Base-by-base conservation (phyloP, 2,888 invertebrate genomes). In the Mimas tiliae region DNA sequence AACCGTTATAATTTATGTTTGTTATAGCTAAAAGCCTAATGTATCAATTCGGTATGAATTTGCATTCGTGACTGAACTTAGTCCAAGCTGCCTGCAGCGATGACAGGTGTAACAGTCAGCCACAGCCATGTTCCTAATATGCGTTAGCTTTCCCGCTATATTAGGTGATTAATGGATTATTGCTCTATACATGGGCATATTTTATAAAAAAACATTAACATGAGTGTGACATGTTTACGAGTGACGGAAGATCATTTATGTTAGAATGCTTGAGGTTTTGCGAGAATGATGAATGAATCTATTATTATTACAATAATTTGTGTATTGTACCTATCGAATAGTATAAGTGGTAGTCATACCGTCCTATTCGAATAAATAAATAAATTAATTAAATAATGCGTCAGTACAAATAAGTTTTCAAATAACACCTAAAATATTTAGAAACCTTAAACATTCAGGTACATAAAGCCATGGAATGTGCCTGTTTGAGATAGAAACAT, bases 31-130 rank as follows among this genome's bases (percentile, higher is more conserved):
- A 84, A 85, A 85, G 83, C 83, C 79, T 74, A 72, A 76, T 74
- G 74, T 81, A 79, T 82, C 83, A 80, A 85, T n/a, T n/a, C n/a
- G n/a, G n/a, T 85, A 81, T 76, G 82, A 84, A 90, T 90, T 89
- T 86, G 85, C 87, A 90, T 89, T 84, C 78, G 82, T 81, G 80
- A 80, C 82, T 83, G 84, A 81, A 81, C 76, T 75, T 76, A 75
- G 83, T 83, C 85, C 82, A 80, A 83, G 78, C 83, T 84, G 89
- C 89, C 86, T 74, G 77, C 74, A 81, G 89, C 85, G 82, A 76
- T 83, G 88, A 85, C 86, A 86, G 81, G 73, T 83, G 82, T 80
- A 85, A 86, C 86, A 83, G 73, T 86, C 83, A 84, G 74, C 70
- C 67, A 62, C 65, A 66, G 65, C 42, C 42, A 53, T 48, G 47